Evolutionary conservation across 2,797 vertebrate genomes (phyloP).

Genomic region (Australoheros facetus): DNA sequence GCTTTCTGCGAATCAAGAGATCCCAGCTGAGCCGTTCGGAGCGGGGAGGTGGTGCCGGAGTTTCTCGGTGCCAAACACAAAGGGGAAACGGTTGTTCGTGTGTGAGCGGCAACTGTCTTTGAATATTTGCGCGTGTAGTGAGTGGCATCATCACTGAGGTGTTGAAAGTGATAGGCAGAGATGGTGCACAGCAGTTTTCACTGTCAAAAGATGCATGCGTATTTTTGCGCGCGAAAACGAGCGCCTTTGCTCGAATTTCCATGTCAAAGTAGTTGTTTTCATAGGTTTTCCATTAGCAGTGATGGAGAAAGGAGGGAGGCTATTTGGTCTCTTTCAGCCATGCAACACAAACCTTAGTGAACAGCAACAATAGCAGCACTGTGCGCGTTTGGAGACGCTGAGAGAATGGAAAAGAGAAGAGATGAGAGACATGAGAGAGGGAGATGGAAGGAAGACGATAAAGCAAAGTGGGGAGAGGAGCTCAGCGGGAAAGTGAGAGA

Average conservation of each 20-base stretch:
- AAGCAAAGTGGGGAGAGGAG: not conserved
- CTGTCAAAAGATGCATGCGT: not conserved
- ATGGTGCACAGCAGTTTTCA: not conserved
- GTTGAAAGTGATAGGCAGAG: not conserved
- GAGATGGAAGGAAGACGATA: constrained; percentile 21
- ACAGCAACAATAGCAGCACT: not conserved
- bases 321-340: not conserved
- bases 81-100: constrained; percentile 24
- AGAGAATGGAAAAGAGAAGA: not conserved
- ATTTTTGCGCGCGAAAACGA: not conserved
- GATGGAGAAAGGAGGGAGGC: not conserved
- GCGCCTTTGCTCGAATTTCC: constrained; percentile 23
- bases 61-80: constrained; percentile 33
- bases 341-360: constrained; percentile 10
- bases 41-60: constrained; percentile 25
- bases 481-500: not conserved
- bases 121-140: not conserved
- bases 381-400: constrained; percentile 24
- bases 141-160: constrained; percentile 1
- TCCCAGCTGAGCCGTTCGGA: constrained; percentile 26
- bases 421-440: not conserved
- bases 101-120: not conserved
- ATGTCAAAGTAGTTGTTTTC: constrained; percentile 37
- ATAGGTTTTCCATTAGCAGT: not conserved
- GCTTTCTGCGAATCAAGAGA: constrained; percentile 15